phyloP scores from a whole-genome alignment of 2,113 vertebrate species.

The Osmerus eperlanus region DNA sequence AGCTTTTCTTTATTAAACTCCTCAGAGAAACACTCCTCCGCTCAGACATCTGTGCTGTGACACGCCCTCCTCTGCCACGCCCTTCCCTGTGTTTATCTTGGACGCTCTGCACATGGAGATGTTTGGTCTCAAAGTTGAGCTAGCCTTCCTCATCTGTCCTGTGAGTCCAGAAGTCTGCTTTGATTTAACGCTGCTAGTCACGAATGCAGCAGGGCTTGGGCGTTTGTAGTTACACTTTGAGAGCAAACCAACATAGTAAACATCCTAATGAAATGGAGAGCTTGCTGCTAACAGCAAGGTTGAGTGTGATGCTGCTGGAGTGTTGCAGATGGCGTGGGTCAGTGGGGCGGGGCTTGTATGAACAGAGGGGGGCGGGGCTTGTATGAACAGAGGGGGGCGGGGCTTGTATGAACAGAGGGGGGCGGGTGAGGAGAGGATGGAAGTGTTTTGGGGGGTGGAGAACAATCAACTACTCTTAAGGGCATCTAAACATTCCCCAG shows the following conservation, averaged over 20 bases:
- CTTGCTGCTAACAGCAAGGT: too few species aligned
- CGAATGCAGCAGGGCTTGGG: too few species aligned
- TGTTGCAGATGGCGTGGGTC: too few species aligned
- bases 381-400: neutral
- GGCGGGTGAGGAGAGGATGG: too few species aligned
- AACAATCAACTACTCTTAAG: neutral
- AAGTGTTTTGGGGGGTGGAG: too few species aligned
- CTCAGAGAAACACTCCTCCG: neutral
- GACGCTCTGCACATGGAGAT: slow-evolving; percentile 28
- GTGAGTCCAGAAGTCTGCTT: neutral
- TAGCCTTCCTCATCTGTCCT: neutral
- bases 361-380: neutral
- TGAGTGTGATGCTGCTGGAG: too few species aligned
- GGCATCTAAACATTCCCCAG: slow-evolving; percentile 36
- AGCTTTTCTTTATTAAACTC: too few species aligned
- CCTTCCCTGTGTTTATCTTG: slow-evolving; percentile 39
- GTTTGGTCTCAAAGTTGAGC: neutral
- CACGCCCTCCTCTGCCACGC: slow-evolving; percentile 25
- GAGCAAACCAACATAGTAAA: too few species aligned
- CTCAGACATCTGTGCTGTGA: slow-evolving; percentile 28
- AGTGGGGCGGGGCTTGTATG: neutral
- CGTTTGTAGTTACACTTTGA: too few species aligned
- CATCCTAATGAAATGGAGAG: too few species aligned
- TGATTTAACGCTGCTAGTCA: neutral
- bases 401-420: neutral